A percentile compares a stretch with the other conserved stretches of the same genome.
Conservation (phyloP, 2,888 invertebrate genomes). For the Petrolisthes cinctipes region DNA sequence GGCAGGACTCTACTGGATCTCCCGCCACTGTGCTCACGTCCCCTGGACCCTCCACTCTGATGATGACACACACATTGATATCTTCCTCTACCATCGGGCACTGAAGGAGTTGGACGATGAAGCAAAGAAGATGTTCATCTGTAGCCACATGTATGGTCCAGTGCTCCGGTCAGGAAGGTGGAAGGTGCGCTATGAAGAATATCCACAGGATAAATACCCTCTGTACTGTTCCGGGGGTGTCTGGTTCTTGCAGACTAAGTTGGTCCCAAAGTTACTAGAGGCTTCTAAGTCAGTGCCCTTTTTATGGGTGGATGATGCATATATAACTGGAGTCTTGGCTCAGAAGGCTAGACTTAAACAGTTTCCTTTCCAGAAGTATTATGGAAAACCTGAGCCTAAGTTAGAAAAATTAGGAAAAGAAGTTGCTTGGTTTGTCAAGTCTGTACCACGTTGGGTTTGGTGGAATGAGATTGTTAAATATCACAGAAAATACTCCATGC, state of each 20-base stretch:
- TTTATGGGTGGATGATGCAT: constrained; percentile 74
- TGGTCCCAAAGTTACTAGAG: constrained; percentile 67
- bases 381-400: constrained; percentile 9
- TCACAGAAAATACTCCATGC: constrained; percentile 23
- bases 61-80: constrained; percentile 67
- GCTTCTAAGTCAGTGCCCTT: constrained; percentile 69
- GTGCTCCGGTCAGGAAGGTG: constrained; percentile 68
- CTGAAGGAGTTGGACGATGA: constrained; percentile 22
- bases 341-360: constrained; percentile 32
- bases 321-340: constrained; percentile 70
- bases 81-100: constrained; percentile 26
- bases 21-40: constrained; percentile 60
- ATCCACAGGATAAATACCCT: constrained; percentile 67
- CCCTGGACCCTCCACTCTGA: constrained; percentile 66
- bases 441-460: constrained; percentile 16
- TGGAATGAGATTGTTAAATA: constrained; percentile 21
- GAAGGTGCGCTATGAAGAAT: constrained; percentile 67
- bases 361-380: constrained; percentile 22
- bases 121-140: constrained; percentile 25
- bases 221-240: constrained; percentile 68
- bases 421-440: constrained; percentile 31
- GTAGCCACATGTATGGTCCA: constrained; percentile 37
- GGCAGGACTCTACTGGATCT: constrained; percentile 66
- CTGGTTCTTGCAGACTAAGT: constrained; percentile 67
- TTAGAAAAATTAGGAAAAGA: constrained; percentile 6